These are phyloP conservation scores for Polydrusus cervinus DNA, from an alignment of 2,888 invertebrate genomes.

Conservation along the genomic window DNA sequence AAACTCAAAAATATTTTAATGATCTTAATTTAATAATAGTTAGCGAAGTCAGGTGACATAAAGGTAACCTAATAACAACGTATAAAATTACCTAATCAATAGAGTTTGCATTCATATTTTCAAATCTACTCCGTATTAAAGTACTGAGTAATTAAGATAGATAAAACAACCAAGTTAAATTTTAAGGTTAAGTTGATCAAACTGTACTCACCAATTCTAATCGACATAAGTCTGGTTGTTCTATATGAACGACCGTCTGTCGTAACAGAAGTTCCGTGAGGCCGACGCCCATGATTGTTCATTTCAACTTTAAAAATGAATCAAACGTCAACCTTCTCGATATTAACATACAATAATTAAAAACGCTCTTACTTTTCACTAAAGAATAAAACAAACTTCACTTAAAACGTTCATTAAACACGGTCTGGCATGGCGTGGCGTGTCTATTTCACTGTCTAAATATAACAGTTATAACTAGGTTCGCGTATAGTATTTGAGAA, in stretches of 20 bases:
- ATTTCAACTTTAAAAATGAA: slow-evolving; percentile 7
- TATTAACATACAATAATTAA: background rate
- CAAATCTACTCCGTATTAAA: no score
- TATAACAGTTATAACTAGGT: background rate
- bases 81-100: no score
- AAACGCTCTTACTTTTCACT: background rate
- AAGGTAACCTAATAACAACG: no score
- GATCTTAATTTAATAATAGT: no score
- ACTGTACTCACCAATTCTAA: slow-evolving; percentile 55
- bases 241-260: slow-evolving; percentile 52
- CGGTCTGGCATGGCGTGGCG: background rate
- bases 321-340: background rate
- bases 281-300: slow-evolving; percentile 35
- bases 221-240: slow-evolving; percentile 54
- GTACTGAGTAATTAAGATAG: no score
- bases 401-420: background rate
- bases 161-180: no score
- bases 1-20: no score
- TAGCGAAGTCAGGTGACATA: no score
- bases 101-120: no score
- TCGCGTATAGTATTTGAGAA: background rate
- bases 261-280: slow-evolving; percentile 44
- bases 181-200: slow-evolving; percentile 3
- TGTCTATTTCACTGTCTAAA: background rate
- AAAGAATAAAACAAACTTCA: slow-evolving; percentile 3